Evolutionary conservation across 2,797 vertebrate species (phyloP).

Genomic region (Gymnoscopelus microlampas): DNA sequence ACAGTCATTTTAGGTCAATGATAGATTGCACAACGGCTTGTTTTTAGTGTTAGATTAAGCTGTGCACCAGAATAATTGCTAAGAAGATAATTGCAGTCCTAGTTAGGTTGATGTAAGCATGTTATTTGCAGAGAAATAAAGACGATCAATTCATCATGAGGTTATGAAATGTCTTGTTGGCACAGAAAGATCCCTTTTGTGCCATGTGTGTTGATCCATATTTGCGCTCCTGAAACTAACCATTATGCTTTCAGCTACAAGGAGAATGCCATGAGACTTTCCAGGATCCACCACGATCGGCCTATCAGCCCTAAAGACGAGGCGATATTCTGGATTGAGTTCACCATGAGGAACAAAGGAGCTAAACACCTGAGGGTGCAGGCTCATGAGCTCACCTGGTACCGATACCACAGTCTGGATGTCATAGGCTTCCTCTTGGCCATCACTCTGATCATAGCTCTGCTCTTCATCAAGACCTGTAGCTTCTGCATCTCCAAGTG

Average conservation of each 20-base stretch:
- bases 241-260: constrained; percentile 76
- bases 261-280: constrained; percentile 77
- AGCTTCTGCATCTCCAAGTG: constrained; percentile 58
- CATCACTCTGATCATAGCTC: constrained; percentile 47
- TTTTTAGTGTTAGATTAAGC: not conserved
- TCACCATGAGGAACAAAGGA: constrained; percentile 85
- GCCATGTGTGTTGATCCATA: not conserved
- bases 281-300: constrained; percentile 84
- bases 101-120: no score
- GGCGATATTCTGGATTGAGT: constrained; percentile 87
- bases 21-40: not conserved
- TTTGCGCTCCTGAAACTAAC: no score
- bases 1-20: not conserved
- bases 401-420: constrained; percentile 85
- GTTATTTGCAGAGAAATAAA: no score
- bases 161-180: no score
- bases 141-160: no score
- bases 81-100: no score
- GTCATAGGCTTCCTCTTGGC: constrained; percentile 76
- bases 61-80: no score
- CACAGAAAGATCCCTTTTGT: not conserved
- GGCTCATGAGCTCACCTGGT: constrained; percentile 83
- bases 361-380: constrained; percentile 84
- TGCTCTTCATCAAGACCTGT: constrained; percentile 66
- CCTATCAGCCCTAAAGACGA: constrained; percentile 79